Evolutionary conservation across 2,888 invertebrate species (phyloP).

Genomic region (Mellilla xanthometata): DNA sequence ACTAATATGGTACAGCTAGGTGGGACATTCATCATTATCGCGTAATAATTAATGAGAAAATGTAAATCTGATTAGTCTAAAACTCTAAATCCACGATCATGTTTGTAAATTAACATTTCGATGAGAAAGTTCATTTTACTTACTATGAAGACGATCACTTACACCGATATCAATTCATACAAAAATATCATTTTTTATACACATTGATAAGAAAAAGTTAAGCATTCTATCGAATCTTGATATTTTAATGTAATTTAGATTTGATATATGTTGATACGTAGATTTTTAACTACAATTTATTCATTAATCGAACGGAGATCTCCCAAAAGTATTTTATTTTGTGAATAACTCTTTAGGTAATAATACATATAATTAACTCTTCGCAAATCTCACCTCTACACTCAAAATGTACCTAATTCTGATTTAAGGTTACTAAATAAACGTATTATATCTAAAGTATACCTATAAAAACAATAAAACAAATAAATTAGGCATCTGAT

Average conservation of each 20-base stretch:
- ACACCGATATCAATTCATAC: constrained; percentile 68
- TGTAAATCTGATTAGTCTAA: constrained; percentile 3
- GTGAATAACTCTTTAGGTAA: too few relatives aligned
- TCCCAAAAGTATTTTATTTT: too few relatives aligned
- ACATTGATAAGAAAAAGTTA: constrained; percentile 65
- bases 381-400: not conserved
- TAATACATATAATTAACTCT: too few relatives aligned
- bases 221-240: constrained; percentile 51
- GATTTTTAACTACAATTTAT: too few relatives aligned
- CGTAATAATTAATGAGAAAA: constrained; percentile 17
- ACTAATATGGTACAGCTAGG: constrained; percentile 73
- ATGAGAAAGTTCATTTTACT: not conserved
- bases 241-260: not conserved
- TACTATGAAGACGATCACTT: constrained; percentile 48
- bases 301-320: too few relatives aligned
- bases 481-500: constrained; percentile 66
- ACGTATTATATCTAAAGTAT: constrained; percentile 37
- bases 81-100: not conserved
- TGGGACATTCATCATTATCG: constrained; percentile 55
- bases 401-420: not conserved
- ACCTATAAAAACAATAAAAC: constrained; percentile 48
- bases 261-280: too few relatives aligned
- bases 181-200: constrained; percentile 79
- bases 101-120: not conserved
- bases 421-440: constrained; percentile 5